Conservation (phyloP, 1,140 invertebrate genomes). For the fruit fly (Drosophila melanogaster) region DNA sequence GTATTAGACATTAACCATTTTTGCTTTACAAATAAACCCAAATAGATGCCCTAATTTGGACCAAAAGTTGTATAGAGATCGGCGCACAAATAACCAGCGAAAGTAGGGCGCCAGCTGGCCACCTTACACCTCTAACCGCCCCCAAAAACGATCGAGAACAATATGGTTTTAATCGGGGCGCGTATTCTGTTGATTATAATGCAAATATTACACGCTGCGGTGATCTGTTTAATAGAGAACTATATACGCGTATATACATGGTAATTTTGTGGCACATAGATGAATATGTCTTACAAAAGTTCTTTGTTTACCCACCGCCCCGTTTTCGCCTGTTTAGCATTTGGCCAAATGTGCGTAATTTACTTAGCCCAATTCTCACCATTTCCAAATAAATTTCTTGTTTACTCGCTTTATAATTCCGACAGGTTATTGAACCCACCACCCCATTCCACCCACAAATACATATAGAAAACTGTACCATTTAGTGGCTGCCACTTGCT, state of each 20-base stretch:
- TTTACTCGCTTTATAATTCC: conserved; percentile 51
- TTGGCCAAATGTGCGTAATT: conserved; percentile 69
- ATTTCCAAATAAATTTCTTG: conserved; percentile 46
- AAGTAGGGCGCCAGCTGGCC: conserved; percentile 77
- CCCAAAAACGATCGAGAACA: conserved; percentile 43
- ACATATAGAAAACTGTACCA: neutral
- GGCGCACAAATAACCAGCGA: conserved; percentile 36
- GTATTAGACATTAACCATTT: conserved; percentile 55
- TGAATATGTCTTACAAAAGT: conserved; percentile 54
- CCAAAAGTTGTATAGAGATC: conserved; percentile 50
- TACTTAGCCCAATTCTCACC: conserved; percentile 69
- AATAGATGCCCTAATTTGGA: conserved; percentile 69
- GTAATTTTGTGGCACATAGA: conserved; percentile 10
- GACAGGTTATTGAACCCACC: conserved; percentile 56
- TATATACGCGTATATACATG: conserved; percentile 25
- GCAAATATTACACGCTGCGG: conserved; percentile 76
- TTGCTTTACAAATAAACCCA: conserved; percentile 78
- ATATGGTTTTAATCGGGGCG: conserved; percentile 74
- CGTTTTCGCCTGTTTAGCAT: conserved; percentile 50
- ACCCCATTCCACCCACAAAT: conserved; percentile 8
- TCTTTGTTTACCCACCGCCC: conserved; percentile 58
- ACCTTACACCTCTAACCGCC: conserved; percentile 47
- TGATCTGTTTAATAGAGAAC: conserved; percentile 33
- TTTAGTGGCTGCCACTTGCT: conserved; percentile 18
- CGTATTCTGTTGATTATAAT: conserved; percentile 69